These are phyloP conservation scores for Cylloceria caligata DNA, from an alignment of 2,888 invertebrate species.

Conservation along the genomic window DNA sequence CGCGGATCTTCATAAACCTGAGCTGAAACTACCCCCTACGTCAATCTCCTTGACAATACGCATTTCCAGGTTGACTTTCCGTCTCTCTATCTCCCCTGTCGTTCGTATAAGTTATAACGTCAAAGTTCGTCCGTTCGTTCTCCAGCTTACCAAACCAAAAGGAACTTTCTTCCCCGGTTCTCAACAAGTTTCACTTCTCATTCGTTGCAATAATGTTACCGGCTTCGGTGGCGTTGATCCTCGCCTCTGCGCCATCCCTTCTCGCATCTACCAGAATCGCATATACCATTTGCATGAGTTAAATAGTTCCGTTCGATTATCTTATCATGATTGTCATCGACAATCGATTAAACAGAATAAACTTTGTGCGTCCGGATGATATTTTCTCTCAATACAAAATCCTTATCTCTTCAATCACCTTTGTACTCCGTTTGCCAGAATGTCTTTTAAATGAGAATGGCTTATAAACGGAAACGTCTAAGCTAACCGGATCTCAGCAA, in stretches of 20 bases:
- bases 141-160: conserved; percentile 12
- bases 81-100: conserved; percentile 46
- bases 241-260: not conserved
- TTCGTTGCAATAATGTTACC: conserved; percentile 10
- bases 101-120: conserved; percentile 62
- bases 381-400: not conserved
- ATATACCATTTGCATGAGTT: not conserved
- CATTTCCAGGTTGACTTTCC: conserved; percentile 27
- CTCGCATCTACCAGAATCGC: conserved; percentile 1
- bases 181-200: conserved; percentile 38
- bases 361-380: not conserved
- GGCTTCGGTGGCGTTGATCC: conserved; percentile 38
- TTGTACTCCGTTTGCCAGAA: conserved; percentile 6
- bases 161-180: conserved; percentile 41
- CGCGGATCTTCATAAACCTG: conserved; percentile 39
- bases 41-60: conserved; percentile 20
- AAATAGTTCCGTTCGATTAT: conserved; percentile 39
- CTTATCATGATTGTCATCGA: conserved; percentile 22
- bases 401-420: not conserved
- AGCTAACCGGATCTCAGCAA: conserved; percentile 49
- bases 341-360: conserved; percentile 32
- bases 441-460: conserved; percentile 15
- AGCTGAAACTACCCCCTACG: conserved; percentile 34
- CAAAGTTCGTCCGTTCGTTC: conserved; percentile 59
- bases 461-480: conserved; percentile 37